Conservation (phyloP, 1,140 invertebrate species). For the Lordiphosa collinella region DNA sequence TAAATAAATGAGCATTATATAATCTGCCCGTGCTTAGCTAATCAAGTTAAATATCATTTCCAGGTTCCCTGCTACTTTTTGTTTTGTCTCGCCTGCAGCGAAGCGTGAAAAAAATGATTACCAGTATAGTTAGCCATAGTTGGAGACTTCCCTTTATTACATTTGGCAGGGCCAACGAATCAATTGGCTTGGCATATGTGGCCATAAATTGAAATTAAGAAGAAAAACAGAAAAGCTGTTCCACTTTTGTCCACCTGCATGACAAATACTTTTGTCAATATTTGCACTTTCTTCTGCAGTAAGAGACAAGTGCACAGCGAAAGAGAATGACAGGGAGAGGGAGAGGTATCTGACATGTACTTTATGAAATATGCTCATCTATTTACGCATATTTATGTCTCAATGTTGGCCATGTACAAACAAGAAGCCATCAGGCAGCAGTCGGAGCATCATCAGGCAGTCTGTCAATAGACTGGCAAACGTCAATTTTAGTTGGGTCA, state of each 20-base stretch:
- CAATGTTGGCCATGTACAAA: constrained; percentile 66
- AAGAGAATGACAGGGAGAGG: background rate
- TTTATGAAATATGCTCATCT: constrained; percentile 31
- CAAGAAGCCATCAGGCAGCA: constrained; percentile 46
- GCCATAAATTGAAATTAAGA: background rate
- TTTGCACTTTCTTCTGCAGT: constrained; percentile 60
- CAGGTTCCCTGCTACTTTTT: background rate
- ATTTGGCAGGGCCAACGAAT: constrained; percentile 23
- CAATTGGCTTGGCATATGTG: constrained; percentile 55
- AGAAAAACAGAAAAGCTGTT: constrained; percentile 24
- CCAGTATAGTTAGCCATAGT: constrained; percentile 16
- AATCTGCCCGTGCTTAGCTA: background rate
- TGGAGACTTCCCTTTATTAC: background rate
- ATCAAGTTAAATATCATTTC: constrained; percentile 14
- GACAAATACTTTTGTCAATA: constrained; percentile 47
- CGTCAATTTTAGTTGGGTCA: constrained; percentile 60
- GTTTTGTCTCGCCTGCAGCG: constrained; percentile 29
- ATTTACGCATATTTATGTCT: constrained; percentile 73
- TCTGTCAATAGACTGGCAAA: constrained; percentile 65
- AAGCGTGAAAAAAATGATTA: constrained; percentile 59
- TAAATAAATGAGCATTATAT: too few species aligned
- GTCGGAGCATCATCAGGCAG: constrained; percentile 24
- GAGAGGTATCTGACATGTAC: background rate
- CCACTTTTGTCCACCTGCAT: constrained; percentile 39
- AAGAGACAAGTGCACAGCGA: constrained; percentile 4